Base-by-base conservation (phyloP, 2,888 invertebrate species). In the Dilophus febrilis region DNA sequence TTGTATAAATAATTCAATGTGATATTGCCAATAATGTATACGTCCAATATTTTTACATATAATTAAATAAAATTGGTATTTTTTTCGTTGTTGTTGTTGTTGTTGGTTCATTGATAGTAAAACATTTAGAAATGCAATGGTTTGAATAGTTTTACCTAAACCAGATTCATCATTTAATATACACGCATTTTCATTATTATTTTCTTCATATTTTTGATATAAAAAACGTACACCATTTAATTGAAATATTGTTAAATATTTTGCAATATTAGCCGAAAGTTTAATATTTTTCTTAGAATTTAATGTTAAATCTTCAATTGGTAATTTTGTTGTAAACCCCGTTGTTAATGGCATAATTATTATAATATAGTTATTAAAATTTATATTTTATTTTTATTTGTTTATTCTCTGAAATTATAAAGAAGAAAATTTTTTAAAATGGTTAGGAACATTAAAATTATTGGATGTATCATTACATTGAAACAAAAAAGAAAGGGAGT, bases 101-200 rank as follows among this genome's bases (percentile, higher is more conserved):
- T 4, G 47, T 38, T 18, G 48, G 45, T 37, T 41, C 37, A 14
- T 42, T 42, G 1, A 49, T 37, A 12, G 49, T 37, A 12, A 47
- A 52, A 32, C 52, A 32, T 50, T 54, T 16, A 61, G 42, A 13
- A 61, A 50, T 3, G 53, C 55, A 3, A 48, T 47, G n/a, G 56
- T 49, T 3, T 53, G 45, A 0, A 54, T 55, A 38, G 48, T 47
- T 40, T 61, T 61, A 0, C 61, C 61, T 41, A 62, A 46, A 0
- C 61, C 61, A 41, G 54, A 53, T 45, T 61, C 61, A 42, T 62
- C 60, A 43, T 61, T 61, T 11, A 55, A 48, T 36, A 58, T 52
- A 43, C 58, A 52, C 33, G 56, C 52, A 36, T 35, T 35, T 35
- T 35, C 13, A n/a, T 14, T 26, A 35, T 35, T 22, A 35, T 26